These are phyloP conservation scores for Agrypnus murinus DNA, from an alignment of 2,888 invertebrate species.

Conservation along the genomic window DNA sequence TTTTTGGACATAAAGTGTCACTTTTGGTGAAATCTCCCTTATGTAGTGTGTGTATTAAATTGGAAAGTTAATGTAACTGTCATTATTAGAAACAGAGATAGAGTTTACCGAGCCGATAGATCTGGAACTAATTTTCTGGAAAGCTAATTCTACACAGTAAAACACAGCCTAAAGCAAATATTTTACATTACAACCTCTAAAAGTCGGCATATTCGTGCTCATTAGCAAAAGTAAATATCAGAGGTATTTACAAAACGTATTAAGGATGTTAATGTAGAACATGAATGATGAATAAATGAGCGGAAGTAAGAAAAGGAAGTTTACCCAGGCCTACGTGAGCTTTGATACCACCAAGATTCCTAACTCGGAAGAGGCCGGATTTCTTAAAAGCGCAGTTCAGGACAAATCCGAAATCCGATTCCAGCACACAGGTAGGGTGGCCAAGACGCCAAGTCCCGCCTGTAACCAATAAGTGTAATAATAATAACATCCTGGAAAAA, in stretches of 20 bases:
- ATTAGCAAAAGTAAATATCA: slow-evolving; percentile 28
- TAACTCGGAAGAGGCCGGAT: slow-evolving; percentile 90
- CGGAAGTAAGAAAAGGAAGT: slow-evolving; percentile 59
- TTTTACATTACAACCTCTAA: slow-evolving; percentile 33
- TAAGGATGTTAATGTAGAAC: slow-evolving; percentile 39
- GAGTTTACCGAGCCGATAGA: slow-evolving; percentile 14
- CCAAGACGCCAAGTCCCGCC: slow-evolving; percentile 77
- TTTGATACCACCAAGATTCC: slow-evolving; percentile 93
- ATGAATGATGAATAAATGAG: slow-evolving; percentile 43
- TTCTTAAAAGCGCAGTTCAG: slow-evolving; percentile 96
- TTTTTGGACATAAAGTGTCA: too few relatives aligned
- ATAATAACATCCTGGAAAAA: slow-evolving; percentile 43
- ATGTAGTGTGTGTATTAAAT: slow-evolving; percentile 18
- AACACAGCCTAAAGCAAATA: slow-evolving; percentile 39
- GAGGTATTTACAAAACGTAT: slow-evolving; percentile 45
- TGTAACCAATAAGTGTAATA: slow-evolving; percentile 70
- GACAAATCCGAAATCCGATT: slow-evolving; percentile 92
- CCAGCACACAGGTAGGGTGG: slow-evolving; percentile 88
- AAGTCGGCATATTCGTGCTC: slow-evolving; percentile 29
- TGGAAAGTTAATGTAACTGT: slow-evolving; percentile 40
- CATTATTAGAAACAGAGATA: slow-evolving; percentile 28
- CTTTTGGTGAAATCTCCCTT: too few relatives aligned
- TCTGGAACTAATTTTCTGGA: slow-evolving; percentile 22
- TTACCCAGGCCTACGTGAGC: slow-evolving; percentile 93
- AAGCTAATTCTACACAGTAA: slow-evolving; percentile 26